phyloP scores from a whole-genome alignment of 1,140 invertebrate genomes.

The Euwallacea similis region DNA sequence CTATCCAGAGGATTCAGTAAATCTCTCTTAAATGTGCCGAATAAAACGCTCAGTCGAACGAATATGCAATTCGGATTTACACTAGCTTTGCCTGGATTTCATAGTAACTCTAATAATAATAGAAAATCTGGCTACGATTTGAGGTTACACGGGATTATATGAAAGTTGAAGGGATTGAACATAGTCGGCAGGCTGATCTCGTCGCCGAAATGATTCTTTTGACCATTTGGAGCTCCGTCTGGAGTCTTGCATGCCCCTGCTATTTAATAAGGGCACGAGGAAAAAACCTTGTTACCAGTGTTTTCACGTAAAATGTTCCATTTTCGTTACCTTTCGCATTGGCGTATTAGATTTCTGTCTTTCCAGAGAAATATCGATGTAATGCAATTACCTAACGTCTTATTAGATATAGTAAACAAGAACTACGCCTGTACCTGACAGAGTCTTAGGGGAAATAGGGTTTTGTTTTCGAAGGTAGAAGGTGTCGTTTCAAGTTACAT shows the following conservation, averaged over 20 bases:
- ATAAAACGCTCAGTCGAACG: slow-evolving; percentile 8
- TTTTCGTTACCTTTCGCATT: slow-evolving; percentile 2
- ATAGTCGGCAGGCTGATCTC: slow-evolving; percentile 68
- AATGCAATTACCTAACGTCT: no score
- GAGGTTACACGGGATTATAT: not conserved
- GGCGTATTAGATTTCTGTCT: slow-evolving; percentile 10
- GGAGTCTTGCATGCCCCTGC: slow-evolving; percentile 35
- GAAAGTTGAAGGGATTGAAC: not conserved
- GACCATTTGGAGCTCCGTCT: slow-evolving; percentile 65
- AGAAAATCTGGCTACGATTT: not conserved
- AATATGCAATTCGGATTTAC: slow-evolving; percentile 10
- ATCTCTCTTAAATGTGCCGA: slow-evolving; percentile 9
- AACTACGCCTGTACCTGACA: no score
- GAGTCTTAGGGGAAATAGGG: no score
- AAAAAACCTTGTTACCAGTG: no score
- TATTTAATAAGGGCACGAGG: no score
- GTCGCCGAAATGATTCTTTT: slow-evolving; percentile 67
- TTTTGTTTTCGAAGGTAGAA: no score
- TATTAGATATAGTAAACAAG: no score
- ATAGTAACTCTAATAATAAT: not conserved
- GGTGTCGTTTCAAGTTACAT: no score
- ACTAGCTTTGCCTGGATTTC: not conserved
- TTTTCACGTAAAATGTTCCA: no score
- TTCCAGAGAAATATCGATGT: not conserved
- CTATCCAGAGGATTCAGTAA: not conserved